phyloP scores from a whole-genome alignment of 2,888 invertebrate species.

The Acrocyrtus sp. region DNA sequence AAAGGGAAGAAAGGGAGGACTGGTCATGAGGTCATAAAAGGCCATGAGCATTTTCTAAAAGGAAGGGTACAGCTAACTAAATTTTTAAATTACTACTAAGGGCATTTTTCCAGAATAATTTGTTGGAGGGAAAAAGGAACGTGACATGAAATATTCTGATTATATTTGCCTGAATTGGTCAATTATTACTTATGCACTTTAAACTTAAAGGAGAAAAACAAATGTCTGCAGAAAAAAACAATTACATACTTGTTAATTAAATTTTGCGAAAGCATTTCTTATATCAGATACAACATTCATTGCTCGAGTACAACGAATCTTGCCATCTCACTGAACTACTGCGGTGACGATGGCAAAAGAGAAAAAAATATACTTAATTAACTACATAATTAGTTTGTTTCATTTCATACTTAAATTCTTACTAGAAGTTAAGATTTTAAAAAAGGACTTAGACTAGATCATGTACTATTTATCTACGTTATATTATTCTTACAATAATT shows the following conservation, averaged over 20 bases:
- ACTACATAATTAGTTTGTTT: no score
- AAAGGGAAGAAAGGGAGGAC: no score
- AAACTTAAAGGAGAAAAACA: background rate
- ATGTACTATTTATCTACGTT: constrained; percentile 2
- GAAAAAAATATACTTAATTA: no score
- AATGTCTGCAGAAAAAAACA: background rate
- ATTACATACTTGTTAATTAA: background rate
- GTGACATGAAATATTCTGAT: no score
- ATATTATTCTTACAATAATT: background rate
- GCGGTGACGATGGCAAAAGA: constrained; percentile 12
- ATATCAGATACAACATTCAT: constrained; percentile 31
- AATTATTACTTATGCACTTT: background rate
- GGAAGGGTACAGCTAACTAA: background rate
- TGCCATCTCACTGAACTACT: constrained; percentile 29
- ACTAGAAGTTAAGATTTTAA: background rate
- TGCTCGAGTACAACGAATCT: constrained; percentile 62
- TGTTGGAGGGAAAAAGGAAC: no score
- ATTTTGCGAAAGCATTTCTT: background rate
- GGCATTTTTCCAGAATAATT: background rate
- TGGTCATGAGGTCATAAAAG: no score
- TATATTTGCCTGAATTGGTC: background rate
- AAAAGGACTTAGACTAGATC: background rate
- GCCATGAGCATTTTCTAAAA: no score
- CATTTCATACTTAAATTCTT: constrained; percentile 8
- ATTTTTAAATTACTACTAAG: background rate